A percentile compares a stretch with the other conserved stretches of the same genome.
phyloP scores from a whole-genome alignment of 2,797 vertebrate genomes.

The Tarsius wallacei region DNA sequence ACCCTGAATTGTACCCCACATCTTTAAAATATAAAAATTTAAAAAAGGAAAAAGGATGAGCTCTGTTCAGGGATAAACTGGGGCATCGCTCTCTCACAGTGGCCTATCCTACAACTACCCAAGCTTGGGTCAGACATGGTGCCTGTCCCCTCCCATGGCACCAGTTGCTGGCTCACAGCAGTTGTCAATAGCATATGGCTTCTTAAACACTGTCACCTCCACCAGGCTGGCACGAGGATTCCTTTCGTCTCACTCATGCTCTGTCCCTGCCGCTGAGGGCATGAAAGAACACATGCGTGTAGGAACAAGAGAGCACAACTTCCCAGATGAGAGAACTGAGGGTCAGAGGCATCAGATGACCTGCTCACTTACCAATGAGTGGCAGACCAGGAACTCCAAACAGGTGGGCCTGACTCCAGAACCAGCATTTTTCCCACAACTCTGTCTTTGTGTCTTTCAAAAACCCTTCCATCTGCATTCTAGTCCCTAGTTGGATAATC shows the following conservation, averaged over 20 bases:
- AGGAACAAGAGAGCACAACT: not conserved
- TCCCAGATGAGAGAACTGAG: conserved; percentile 21
- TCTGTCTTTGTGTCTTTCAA: not conserved
- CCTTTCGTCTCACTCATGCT: rapidly evolving
- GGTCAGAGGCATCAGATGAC: not conserved
- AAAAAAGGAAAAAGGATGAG: no score
- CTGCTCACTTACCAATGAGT: not conserved
- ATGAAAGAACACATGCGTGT: rapidly evolving
- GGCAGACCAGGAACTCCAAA: not conserved
- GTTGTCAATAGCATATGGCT: no score
- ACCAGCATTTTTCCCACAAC: not conserved
- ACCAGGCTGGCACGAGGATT: not conserved
- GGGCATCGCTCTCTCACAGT: rapidly evolving
- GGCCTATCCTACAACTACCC: not conserved
- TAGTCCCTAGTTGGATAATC: not conserved
- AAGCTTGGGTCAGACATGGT: not conserved
- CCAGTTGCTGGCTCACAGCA: not conserved
- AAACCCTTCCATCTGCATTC: not conserved
- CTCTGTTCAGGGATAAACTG: not conserved
- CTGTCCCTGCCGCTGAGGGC: rapidly evolving
- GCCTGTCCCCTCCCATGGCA: rapidly evolving
- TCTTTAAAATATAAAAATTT: no score
- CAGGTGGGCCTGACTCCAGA: not conserved
- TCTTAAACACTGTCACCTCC: rapidly evolving
- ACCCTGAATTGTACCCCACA: no score